Conservation (phyloP, 1,140 invertebrate genomes). For the Rhopalosiphum padi region DNA sequence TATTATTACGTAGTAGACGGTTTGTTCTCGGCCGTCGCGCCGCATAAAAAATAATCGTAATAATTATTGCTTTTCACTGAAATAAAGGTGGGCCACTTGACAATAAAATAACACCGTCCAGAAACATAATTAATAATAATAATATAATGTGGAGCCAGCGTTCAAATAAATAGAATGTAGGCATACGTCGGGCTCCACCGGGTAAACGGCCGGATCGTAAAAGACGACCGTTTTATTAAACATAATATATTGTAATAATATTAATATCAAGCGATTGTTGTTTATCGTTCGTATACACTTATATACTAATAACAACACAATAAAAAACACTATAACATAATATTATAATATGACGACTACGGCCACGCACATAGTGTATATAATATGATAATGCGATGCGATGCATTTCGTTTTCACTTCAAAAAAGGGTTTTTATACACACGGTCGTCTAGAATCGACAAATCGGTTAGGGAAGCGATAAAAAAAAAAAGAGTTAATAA, state of each 20-base stretch:
- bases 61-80: constrained; percentile 11
- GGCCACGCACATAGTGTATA: not conserved
- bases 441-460: not conserved
- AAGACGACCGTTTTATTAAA: not conserved
- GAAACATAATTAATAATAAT: not conserved
- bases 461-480: not conserved
- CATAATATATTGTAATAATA: not conserved
- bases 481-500: not conserved
- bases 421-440: not conserved
- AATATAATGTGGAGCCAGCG: not conserved
- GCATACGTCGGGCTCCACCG: not conserved
- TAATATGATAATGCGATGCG: too few species aligned
- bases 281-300: not conserved
- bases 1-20: not conserved
- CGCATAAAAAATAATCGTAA: not conserved
- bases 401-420: not conserved
- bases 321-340: not conserved
- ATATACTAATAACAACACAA: not conserved
- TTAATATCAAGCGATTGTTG: not conserved
- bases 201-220: not conserved
- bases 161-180: not conserved
- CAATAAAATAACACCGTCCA: constrained; percentile 7
- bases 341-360: not conserved
- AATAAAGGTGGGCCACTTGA: constrained; percentile 4
- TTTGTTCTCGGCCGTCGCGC: not conserved